These are phyloP conservation scores for Mesembrinibis cayennensis DNA, from an alignment of 2,113 vertebrate genomes.

Conservation along the genomic window DNA sequence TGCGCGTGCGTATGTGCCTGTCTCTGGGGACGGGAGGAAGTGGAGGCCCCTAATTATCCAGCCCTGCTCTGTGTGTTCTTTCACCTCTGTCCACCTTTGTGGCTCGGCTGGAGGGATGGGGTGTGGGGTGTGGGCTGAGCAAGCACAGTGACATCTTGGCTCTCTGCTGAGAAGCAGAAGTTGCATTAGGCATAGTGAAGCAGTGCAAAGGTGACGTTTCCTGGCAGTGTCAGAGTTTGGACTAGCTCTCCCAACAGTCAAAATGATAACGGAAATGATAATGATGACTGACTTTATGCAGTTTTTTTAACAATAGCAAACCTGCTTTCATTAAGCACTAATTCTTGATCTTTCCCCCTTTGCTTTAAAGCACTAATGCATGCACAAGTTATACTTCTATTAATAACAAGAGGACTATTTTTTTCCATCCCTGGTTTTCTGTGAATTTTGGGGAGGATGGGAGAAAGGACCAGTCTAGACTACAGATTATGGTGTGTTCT, in stretches of 20 bases:
- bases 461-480: background rate
- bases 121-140: background rate
- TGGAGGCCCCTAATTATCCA: background rate
- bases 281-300: background rate
- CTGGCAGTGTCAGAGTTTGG: background rate
- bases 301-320: background rate
- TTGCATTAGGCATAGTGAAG: background rate
- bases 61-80: background rate
- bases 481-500: background rate
- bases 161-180: background rate
- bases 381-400: background rate
- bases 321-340: background rate
- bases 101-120: background rate
- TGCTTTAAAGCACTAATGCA: background rate
- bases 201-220: background rate
- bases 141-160: background rate
- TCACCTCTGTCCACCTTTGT: background rate
- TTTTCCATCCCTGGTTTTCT: background rate
- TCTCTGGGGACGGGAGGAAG: background rate
- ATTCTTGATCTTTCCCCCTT: background rate
- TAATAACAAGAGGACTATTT: background rate
- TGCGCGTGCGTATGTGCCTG: fast-evolving
- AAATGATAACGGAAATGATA: background rate
- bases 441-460: background rate
- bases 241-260: background rate